These are phyloP conservation scores for Epinephelus malabaricus DNA, from an alignment of 2,797 vertebrate genomes.

Conservation along the genomic window DNA sequence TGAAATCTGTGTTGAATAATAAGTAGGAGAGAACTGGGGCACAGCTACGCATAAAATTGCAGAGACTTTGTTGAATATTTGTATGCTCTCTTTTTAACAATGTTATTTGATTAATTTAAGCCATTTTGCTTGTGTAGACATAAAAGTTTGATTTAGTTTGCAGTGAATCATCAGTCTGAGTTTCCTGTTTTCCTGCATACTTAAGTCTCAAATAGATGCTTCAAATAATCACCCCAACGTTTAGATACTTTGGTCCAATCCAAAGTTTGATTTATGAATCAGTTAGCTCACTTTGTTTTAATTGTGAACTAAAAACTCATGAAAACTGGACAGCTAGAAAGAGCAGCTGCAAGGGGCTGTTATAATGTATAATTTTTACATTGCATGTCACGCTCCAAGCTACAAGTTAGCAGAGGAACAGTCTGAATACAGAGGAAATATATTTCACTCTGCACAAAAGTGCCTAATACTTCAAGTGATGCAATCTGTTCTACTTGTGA, in stretches of 20 bases:
- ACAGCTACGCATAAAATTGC: not conserved
- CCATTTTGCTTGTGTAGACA: not conserved
- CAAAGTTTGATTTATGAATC: not conserved
- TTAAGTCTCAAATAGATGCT: not conserved
- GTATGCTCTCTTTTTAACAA: not conserved
- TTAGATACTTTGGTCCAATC: not conserved
- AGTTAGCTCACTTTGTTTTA: not conserved
- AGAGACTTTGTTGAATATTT: not conserved
- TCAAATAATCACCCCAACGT: not conserved
- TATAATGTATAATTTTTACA: not conserved
- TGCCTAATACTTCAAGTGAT: slow-evolving; percentile 10
- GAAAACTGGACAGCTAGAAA: not conserved
- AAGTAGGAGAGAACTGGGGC: not conserved
- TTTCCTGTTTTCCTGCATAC: not conserved
- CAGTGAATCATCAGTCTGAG: not conserved
- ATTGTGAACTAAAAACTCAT: not conserved
- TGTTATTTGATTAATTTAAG: not conserved
- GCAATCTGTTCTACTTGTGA: slow-evolving; percentile 11
- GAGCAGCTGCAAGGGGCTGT: slow-evolving; percentile 1
- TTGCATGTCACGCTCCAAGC: not conserved
- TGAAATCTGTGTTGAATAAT: not conserved
- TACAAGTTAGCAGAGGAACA: not conserved
- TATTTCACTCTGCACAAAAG: slow-evolving; percentile 4
- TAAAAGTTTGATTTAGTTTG: not conserved
- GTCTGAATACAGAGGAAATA: slow-evolving; percentile 5